Conservation (phyloP, 2,888 invertebrate genomes). For the Tribolium freemani region DNA sequence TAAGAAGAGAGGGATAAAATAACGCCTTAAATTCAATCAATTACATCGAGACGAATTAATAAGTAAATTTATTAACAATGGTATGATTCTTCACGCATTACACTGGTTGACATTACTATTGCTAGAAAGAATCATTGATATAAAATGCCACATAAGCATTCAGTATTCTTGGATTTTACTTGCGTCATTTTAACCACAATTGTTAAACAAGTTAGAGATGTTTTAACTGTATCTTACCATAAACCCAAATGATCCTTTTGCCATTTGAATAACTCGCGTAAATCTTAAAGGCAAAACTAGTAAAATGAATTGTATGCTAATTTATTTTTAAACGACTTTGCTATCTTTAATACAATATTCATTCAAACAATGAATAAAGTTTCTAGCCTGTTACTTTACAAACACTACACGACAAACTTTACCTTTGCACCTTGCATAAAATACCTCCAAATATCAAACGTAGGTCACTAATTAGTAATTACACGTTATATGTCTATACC, state of each 20-base stretch:
- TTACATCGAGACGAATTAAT: neutral
- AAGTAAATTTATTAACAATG: neutral
- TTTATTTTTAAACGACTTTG: neutral
- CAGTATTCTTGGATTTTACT: neutral
- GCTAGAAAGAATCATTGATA: neutral
- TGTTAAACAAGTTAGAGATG: neutral
- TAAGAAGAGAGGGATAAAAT: neutral
- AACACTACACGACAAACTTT: neutral
- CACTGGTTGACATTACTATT: no score
- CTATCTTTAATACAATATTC: neutral
- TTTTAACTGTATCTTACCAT: neutral
- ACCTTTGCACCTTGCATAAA: no score
- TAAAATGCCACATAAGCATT: neutral
- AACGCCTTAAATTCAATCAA: neutral
- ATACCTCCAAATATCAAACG: no score
- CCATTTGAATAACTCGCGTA: neutral
- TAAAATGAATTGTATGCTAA: slow-evolving; percentile 8
- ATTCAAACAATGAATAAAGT: neutral
- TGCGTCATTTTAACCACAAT: neutral
- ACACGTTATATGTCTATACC: no score
- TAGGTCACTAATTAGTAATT: no score
- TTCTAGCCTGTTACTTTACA: neutral
- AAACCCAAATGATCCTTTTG: neutral
- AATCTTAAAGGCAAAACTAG: neutral
- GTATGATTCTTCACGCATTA: no score